These are phyloP conservation scores for Sylvietta virens DNA, from an alignment of 2,113 vertebrate genomes.

Conservation along the genomic window DNA sequence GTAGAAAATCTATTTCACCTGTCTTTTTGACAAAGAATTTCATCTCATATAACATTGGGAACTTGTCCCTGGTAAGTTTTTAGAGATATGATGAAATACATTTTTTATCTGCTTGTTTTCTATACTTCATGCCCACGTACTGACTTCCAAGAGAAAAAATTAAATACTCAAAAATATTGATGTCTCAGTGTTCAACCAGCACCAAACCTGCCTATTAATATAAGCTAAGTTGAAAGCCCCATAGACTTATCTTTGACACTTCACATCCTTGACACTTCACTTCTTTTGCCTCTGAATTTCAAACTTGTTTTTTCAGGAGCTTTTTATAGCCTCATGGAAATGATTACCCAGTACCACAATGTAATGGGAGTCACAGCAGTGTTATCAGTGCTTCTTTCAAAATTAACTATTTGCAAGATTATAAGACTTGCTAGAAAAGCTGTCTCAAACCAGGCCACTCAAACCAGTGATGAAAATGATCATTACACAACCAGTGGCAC, in stretches of 20 bases:
- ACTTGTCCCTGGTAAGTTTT: neutral
- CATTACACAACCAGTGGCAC: neutral
- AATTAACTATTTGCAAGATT: neutral
- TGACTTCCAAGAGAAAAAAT: neutral
- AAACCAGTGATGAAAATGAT: neutral
- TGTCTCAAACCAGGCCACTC: neutral
- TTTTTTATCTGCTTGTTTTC: neutral
- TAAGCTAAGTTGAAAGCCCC: neutral
- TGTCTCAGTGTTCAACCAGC: neutral
- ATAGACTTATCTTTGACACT: neutral
- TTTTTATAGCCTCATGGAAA: neutral
- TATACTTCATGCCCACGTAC: neutral
- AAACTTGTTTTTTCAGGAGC: neutral
- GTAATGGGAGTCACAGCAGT: neutral
- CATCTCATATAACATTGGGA: neutral
- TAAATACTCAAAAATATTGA: neutral
- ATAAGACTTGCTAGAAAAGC: neutral
- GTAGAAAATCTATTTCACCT: neutral
- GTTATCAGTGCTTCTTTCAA: neutral
- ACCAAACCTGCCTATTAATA: neutral
- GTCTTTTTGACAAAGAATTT: neutral
- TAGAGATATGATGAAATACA: neutral
- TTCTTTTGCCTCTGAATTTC: neutral
- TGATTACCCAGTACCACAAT: neutral
- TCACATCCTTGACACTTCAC: accelerated